Evolutionary conservation across 2,797 vertebrate genomes (phyloP), one percentile per base, ranked within the genome.

Genomic region (Etheostoma perlongum): DNA sequence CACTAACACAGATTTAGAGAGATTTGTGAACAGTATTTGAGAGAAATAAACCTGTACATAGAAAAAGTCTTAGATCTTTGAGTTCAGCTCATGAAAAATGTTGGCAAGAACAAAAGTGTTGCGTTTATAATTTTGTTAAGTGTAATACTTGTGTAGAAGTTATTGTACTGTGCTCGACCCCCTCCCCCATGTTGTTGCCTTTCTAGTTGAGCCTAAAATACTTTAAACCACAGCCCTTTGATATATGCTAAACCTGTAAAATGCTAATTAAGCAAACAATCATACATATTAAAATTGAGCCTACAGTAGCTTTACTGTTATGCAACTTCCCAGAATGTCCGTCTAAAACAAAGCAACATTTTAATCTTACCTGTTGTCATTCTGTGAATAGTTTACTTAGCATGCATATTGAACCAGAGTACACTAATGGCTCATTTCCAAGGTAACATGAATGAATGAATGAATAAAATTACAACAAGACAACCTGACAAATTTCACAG

Each of bases 251-350:
- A 76, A 76, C 21, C 27, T 48, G 57, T 49, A n/a, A 23, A 15
- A 66, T 74, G 36, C 23, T 11, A 61, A 75, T 67, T 1, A 74
- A 74, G 33, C 25, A 36, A 30, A 23, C 67, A 58, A 65, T 15
- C 46, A 52, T 2, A 36, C 48, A 53, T 60, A 12, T 52, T 66
- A 6, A 25, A 12, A 13, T 0, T 27, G 5, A 16, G 21, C 62
- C 23, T 27, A 4, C 4, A 6, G 6, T 30, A 10, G 58, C 3
- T 65, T 21, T 57, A 16, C 5, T 4, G 27, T 58, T 54, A 6
- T 36, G 16, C 52, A 27, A 52, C 52, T 15, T 23, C 1, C 19
- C 2, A 8, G 48, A 73, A 44, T 57, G 75, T 52, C 48, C 0
- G 0, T 30, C 16, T 6, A 51, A 58, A 52, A 13, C 0, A 52